Conservation (phyloP, 2,888 invertebrate genomes). For the Micropterix aruncella region DNA sequence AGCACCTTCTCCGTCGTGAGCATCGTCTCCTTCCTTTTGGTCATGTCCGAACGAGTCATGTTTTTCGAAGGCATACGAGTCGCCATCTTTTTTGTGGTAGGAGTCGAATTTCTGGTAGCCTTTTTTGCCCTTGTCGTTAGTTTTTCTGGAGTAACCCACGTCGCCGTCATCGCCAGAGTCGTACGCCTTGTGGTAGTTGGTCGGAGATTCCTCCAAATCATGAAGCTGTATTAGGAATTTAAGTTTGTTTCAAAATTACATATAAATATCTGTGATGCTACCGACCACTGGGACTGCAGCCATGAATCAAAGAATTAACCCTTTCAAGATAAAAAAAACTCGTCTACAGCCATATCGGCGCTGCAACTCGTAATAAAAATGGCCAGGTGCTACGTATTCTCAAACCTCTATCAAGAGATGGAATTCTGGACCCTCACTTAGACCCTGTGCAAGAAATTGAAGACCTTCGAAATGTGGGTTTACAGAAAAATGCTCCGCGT, state of each 20-base stretch:
- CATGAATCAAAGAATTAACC: no score
- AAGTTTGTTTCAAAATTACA: neutral
- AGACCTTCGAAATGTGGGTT: no score
- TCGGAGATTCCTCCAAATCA: slow-evolving; percentile 18
- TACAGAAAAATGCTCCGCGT: no score
- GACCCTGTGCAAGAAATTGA: no score
- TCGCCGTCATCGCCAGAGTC: slow-evolving; percentile 48
- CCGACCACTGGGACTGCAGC: no score
- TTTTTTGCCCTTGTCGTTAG: slow-evolving; percentile 49
- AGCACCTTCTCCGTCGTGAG: slow-evolving; percentile 28
- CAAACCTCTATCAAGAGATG: no score
- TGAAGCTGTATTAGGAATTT: slow-evolving; percentile 1
- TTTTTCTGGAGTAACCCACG: slow-evolving; percentile 50
- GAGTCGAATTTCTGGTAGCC: slow-evolving; percentile 62
- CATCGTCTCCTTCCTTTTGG: slow-evolving; percentile 25
- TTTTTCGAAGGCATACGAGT: slow-evolving; percentile 56
- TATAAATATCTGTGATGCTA: neutral
- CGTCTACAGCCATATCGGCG: no score
- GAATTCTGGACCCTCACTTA: no score
- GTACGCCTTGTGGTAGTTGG: slow-evolving; percentile 42
- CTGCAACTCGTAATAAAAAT: no score
- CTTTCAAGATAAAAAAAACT: no score
- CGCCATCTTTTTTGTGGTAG: slow-evolving; percentile 58
- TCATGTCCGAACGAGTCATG: slow-evolving; percentile 49
- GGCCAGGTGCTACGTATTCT: no score